These are phyloP conservation scores for Sciurus vulgaris DNA, from an alignment of 2,797 vertebrate genomes.

Conservation along the genomic window DNA sequence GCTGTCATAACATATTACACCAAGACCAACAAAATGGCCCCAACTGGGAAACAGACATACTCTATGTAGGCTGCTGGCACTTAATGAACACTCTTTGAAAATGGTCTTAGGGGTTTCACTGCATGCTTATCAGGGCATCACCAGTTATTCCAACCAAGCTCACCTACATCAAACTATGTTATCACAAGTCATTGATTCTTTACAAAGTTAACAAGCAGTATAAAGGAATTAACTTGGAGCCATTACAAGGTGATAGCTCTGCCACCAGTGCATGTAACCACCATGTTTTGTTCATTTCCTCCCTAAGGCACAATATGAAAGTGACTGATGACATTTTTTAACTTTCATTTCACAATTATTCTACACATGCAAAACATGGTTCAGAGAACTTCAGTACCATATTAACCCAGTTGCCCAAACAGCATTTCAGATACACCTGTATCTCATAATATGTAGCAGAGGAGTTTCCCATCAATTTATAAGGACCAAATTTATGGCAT, in stretches of 20 bases:
- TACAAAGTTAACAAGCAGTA: constrained; percentile 87
- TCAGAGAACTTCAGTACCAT: constrained; percentile 66
- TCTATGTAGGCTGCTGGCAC: neutral
- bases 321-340: constrained; percentile 83
- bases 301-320: constrained; percentile 84
- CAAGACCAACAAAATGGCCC: neutral
- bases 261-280: constrained; percentile 84
- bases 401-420: constrained; percentile 78
- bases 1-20: neutral
- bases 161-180: constrained; percentile 84
- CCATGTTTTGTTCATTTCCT: constrained; percentile 86
- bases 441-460: neutral
- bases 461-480: constrained; percentile 24
- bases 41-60: neutral
- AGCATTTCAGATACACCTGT: constrained; percentile 47
- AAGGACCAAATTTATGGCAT: constrained; percentile 56
- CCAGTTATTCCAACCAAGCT: constrained; percentile 79
- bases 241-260: constrained; percentile 82
- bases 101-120: constrained; percentile 13
- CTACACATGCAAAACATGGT: constrained; percentile 79
- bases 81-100: constrained; percentile 22
- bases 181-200: constrained; percentile 85
- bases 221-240: constrained; percentile 83
- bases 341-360: constrained; percentile 83
- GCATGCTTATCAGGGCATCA: constrained; percentile 72